Conservation (phyloP, 2,888 invertebrate species). For the Fragum fragum region DNA sequence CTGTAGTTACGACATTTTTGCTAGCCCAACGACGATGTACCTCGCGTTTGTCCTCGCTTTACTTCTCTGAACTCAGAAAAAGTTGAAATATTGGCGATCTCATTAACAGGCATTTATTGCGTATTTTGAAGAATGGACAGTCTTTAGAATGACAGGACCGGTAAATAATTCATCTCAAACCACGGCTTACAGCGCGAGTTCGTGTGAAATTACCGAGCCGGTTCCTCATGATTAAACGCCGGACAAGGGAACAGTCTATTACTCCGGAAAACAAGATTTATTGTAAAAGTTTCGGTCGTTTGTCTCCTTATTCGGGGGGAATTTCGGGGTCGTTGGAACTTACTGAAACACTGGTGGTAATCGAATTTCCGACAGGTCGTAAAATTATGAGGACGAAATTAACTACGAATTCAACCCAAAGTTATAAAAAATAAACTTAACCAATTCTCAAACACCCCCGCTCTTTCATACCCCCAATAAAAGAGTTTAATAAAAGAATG, state of each 20-base stretch:
- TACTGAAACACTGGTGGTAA: background rate
- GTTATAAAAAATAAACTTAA: too few species aligned
- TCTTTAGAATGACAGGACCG: constrained; percentile 9
- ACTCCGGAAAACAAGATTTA: constrained; percentile 3
- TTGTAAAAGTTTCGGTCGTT: background rate
- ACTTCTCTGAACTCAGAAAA: too few species aligned
- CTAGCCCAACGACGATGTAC: too few species aligned
- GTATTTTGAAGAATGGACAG: constrained; percentile 21
- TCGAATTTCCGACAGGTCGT: too few species aligned
- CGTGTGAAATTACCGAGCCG: constrained; percentile 4
- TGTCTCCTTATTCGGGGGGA: background rate
- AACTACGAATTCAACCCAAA: too few species aligned
- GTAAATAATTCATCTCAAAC: constrained; percentile 20
- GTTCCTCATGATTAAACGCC: constrained; percentile 15
- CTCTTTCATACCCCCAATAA: too few species aligned
- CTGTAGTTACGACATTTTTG: too few species aligned
- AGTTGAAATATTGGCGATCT: constrained; percentile 10
- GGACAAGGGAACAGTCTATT: constrained; percentile 3
- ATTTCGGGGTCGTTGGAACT: background rate
- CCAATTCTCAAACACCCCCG: too few species aligned
- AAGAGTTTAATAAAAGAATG: too few species aligned
- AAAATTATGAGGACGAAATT: too few species aligned
- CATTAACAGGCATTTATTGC: constrained; percentile 24
- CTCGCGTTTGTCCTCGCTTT: too few species aligned
- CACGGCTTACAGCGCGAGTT: background rate